Base-by-base conservation (phyloP, 2,113 vertebrate genomes). In the Perca fluviatilis region DNA sequence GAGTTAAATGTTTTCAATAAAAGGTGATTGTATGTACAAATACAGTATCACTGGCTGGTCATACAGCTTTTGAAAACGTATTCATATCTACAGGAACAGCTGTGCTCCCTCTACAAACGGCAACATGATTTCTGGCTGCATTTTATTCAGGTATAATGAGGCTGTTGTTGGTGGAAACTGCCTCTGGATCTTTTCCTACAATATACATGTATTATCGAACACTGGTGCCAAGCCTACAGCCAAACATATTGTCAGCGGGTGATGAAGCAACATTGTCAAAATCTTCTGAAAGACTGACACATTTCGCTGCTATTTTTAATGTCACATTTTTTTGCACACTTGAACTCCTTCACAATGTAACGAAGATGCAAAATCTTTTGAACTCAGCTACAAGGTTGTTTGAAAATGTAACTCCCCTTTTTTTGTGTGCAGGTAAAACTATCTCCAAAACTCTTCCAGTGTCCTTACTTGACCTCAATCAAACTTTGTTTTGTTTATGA, bases 131-230 rank as follows among this genome's bases (percentile, higher is more conserved):
- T 62, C 11, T 7, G 63, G 67, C 66, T 78, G 43, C 62, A 74
- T 69, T 54, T 66, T 36, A 68, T 1, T 70, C 54, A 57, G 51
- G 51, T 71, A 16, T 25, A 86, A 69, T 18, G 73, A 65, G 19
- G 54, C 73, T 71, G 0, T 27, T 64, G 54, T 64, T 76, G 19
- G 23, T 40, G 23, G 66, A 40, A 15, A 63, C 25, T 67, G 21
- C 43, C 16, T 11, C 57, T 62, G 63, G 16, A 60, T 75, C 43
- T 57, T 33, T 71, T 64, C 51, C 36, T 47, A 6, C 27, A 36
- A 18, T 63, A 57, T 40, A 18, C 27, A 58, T 40, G 14, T 43
- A 58, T 30, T 58, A 73, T 27, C 67, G 50, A 46, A 19, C 4
- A 19, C 25, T 66, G 73, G 47, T 51, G 0, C 61, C n/a, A 30